Evolutionary conservation across 2,113 vertebrate species (phyloP).

Genomic region (Lagopus leucura): DNA sequence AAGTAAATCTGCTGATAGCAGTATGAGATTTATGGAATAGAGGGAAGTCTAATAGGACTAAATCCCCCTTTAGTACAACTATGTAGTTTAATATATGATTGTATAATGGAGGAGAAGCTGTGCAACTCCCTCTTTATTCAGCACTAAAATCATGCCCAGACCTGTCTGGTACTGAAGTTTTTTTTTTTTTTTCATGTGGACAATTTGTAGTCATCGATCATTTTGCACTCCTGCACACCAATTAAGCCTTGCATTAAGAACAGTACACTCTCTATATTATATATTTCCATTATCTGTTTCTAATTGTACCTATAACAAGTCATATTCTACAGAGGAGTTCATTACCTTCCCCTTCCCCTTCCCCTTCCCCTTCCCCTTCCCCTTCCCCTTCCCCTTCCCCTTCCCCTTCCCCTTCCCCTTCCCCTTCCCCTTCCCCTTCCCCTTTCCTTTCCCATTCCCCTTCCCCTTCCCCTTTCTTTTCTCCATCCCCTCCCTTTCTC

Average conservation of each 20-base stretch:
- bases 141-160: not conserved
- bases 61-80: not conserved
- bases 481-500: no score
- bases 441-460: no score
- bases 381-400: no score
- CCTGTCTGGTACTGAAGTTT: not conserved
- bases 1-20: constrained; percentile 34
- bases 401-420: no score
- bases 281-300: not conserved
- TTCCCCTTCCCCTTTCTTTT: no score
- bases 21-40: constrained; percentile 16
- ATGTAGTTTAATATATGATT: not conserved
- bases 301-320: not conserved
- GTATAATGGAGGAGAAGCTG: not conserved
- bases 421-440: no score
- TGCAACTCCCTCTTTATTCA: not conserved
- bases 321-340: not conserved
- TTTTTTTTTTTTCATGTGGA: not conserved
- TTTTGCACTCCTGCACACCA: not conserved
- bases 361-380: no score
- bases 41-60: not conserved
- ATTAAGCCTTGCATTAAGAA: not conserved
- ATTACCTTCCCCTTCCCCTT: no score
- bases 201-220: not conserved
- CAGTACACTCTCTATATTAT: not conserved